Base-by-base conservation (phyloP, 2,888 invertebrate species). In the Nephrotoma flavescens region DNA sequence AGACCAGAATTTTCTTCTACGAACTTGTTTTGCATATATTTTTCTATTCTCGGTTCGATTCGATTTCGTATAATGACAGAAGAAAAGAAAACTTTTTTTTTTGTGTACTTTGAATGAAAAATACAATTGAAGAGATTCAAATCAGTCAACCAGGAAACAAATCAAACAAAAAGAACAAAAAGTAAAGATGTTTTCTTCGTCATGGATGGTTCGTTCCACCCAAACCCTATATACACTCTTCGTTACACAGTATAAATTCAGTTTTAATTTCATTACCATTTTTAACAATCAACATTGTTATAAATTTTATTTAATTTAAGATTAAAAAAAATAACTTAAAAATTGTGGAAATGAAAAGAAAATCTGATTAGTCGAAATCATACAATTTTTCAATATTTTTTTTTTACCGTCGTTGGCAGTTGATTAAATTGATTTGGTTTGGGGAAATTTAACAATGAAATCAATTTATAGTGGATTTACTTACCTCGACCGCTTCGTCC, bases 401-500 rank as follows among this genome's bases (percentile, higher is more conserved):
- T 52, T 52, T 52, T 52, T 52, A n/a, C 19, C n/a, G 15, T 52
- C 52, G 6, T 52, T 52, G 52, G 4, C 6, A 52, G 19, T 52
- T 15, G n/a, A 15, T 19, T 52, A 15, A 52, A 47, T 47, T 52
- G 52, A 5, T 44, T 6, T 0, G 15, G 15, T 44, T 11, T 11
- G 15, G 52, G 6, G 15, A 52, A 52, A 52, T 15, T n/a, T 15
- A 9, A 47, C 47, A 12, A 2, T 47, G 0, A 0, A 31, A 31
- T 31, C 31, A 31, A 47, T 52, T 52, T 52, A 52, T 15, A 52
- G 52, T 52, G 12, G 47, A 11, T 71, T 44, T 41, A 89, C 95
- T 95, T 91, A 98, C 99, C 99, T 94, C 99, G 93, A 86, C 99
- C 99, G 91, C 98, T 98, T 89, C 98, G 94, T 86, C 99, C 99